Evolutionary conservation across 2,113 vertebrate species (phyloP), one percentile per base, ranked within the genome.

Genomic region (Cheilinus undulatus): DNA sequence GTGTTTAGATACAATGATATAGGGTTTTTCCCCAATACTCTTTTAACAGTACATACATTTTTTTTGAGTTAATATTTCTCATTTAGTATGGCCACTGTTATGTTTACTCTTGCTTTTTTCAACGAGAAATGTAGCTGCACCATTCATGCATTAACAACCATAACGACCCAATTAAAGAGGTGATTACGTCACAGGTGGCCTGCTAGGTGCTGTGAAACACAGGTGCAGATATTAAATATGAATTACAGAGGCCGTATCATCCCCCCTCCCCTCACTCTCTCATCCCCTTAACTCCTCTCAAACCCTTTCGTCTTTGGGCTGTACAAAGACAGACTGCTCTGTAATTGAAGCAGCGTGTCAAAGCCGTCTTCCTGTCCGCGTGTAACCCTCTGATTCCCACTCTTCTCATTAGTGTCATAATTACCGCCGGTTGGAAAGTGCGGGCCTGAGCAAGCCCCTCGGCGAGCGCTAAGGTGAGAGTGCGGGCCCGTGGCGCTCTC

Each of bases 361-460:
- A 72, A 88, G 81, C 75, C 46, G 51, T 83, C 86, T 87, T 86
- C 80, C 86, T 83, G 86, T 82, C 86, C 67, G 36, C 50, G 13
- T 83, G 71, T 83, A 81, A 86, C 80, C 83, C 63, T 90, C 61
- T 89, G 84, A 86, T 90, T 86, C 68, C 50, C 78, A 58, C 91
- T 89, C 85, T 86, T 75, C 89, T 90, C 81, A 92, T 89, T 90
- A 89, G 80, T 71, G 80, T 88, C 76, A 66, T 92, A 84, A 91
- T 87, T 90, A 87, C 80, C 40, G 56, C 32, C 63, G 73, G 78
- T 82, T 76, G 78, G 85, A 85, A 71, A 63, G 57, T 64, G 8
- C 61, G 48, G 54, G 70, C 65, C 61, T 22, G 65, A 70, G 63
- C 5, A 20, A 62, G 57, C 76, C 70, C 74, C 72, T 76, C 15